Percentiles rank a stretch among this genome's conserved stretches.
Conservation (phyloP, 2,797 vertebrate genomes). For the Artibeus lituratus region DNA sequence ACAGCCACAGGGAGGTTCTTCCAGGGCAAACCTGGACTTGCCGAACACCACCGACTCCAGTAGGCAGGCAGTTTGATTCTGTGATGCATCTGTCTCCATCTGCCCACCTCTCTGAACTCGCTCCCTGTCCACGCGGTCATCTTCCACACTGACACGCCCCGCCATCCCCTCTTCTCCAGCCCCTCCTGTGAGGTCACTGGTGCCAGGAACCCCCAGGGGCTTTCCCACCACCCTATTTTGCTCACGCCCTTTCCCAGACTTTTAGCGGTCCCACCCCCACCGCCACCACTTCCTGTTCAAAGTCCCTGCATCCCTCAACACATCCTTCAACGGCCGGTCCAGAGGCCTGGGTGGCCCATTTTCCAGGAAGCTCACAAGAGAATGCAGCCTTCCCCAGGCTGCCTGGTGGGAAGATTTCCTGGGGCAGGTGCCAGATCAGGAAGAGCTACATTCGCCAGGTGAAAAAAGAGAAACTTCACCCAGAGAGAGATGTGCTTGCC, state of each 20-base stretch:
- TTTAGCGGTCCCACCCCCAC: fast-evolving
- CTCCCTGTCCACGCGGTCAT: not conserved
- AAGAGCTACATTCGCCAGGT: not conserved
- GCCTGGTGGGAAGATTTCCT: not conserved
- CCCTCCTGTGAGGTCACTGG: not conserved
- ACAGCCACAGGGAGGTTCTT: not conserved
- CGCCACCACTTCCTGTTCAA: not conserved
- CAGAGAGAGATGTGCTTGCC: not conserved
- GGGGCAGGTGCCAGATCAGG: not conserved
- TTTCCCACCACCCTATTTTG: not conserved
- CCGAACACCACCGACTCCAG: not conserved
- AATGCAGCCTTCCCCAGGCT: not conserved
- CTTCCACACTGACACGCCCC: not conserved
- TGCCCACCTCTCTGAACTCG: not conserved
- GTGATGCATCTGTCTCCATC: fast-evolving
- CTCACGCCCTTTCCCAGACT: not conserved
- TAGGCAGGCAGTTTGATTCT: not conserved
- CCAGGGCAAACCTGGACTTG: not conserved
- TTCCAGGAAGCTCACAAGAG: not conserved
- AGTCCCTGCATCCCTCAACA: not conserved
- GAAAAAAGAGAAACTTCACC: not conserved
- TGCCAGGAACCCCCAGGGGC: not conserved
- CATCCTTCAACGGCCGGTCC: not conserved
- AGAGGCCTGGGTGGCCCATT: fast-evolving
- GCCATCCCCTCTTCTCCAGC: not conserved